Conservation (phyloP, 2,113 vertebrate genomes). For the Muntiacus muntjak region DNA sequence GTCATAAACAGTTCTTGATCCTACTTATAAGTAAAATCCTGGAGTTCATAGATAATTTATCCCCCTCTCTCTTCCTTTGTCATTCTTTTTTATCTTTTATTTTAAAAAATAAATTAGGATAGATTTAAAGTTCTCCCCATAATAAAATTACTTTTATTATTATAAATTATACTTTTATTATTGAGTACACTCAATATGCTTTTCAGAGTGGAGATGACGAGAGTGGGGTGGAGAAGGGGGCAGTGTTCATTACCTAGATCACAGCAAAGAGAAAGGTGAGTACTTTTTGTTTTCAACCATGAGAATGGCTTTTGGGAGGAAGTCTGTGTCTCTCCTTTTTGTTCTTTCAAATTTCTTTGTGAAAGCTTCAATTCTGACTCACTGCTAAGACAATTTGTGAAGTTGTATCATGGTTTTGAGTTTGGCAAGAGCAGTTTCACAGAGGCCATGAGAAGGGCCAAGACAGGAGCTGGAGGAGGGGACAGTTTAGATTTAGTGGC, state of each 20-base stretch:
- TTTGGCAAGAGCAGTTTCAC: neutral
- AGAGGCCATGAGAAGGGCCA: neutral
- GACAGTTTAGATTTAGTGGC: neutral
- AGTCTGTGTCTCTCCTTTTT: neutral
- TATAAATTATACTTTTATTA: too few species aligned
- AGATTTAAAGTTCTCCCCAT: neutral
- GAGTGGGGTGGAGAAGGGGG: fast-evolving
- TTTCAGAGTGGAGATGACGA: neutral
- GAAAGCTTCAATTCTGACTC: neutral
- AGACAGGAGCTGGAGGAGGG: neutral
- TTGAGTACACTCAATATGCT: fast-evolving
- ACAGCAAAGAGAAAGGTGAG: neutral
- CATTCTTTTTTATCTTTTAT: neutral
- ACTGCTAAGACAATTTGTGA: neutral
- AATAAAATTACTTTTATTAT: neutral
- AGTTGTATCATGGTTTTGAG: neutral
- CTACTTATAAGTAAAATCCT: neutral
- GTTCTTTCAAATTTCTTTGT: neutral
- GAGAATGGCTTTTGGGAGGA: neutral
- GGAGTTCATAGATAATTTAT: neutral
- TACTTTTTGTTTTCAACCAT: neutral
- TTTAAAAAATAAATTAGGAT: neutral
- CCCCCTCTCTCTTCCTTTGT: neutral
- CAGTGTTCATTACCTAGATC: neutral
- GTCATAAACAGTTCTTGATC: neutral